A percentile compares a stretch with the other conserved stretches of the same genome.
Evolutionary conservation across 1,140 invertebrate genomes (phyloP).

Genomic region (Neotoxoptera formosana): DNA sequence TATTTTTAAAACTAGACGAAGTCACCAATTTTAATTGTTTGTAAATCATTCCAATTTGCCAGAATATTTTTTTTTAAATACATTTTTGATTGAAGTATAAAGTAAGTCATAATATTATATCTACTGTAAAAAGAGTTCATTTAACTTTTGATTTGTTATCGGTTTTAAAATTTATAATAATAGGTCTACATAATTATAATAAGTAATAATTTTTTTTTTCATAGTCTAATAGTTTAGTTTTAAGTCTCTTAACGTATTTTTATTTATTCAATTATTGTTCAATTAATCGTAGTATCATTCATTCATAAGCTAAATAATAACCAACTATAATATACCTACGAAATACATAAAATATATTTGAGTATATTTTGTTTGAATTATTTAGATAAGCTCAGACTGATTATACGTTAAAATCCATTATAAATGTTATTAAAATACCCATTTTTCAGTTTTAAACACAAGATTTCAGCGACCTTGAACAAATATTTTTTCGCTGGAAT

Average conservation of each 20-base stretch:
- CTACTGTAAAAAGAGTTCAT: background rate
- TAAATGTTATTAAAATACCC: background rate
- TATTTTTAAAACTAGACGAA: background rate
- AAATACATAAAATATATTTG: background rate
- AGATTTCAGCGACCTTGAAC: conserved; percentile 16
- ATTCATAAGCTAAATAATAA: background rate
- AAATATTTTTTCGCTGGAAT: conserved; percentile 37
- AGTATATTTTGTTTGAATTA: background rate
- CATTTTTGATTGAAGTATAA: background rate
- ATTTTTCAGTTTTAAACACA: background rate
- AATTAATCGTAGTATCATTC: background rate
- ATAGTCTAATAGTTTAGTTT: background rate
- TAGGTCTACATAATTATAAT: background rate
- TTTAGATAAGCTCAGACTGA: background rate
- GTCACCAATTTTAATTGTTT: background rate
- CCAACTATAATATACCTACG: background rate
- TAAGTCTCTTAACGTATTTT: background rate
- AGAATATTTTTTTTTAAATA: background rate
- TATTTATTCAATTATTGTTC: background rate
- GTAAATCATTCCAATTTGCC: background rate
- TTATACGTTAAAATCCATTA: background rate
- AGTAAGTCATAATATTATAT: background rate
- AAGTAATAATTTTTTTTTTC: background rate
- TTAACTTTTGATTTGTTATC: background rate
- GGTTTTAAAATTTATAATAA: background rate